A percentile compares a stretch with the other conserved stretches of the same genome.
Evolutionary conservation across 92 coral and sea anemone species (phyloP).

Genomic region (Epizoanthus ramosus): DNA sequence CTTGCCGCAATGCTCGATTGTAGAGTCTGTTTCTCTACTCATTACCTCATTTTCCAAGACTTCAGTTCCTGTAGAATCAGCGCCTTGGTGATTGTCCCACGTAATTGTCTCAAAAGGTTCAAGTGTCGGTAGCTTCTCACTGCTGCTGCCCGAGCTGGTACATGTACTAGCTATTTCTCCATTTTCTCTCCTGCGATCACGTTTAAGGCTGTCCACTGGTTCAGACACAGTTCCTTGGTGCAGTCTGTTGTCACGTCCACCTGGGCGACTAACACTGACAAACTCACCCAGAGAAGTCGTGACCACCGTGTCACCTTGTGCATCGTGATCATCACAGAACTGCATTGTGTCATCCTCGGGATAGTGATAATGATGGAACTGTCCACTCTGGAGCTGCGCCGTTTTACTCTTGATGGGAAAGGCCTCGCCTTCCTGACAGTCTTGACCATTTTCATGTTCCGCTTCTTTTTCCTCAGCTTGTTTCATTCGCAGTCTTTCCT

Average conservation of each 20-base stretch:
- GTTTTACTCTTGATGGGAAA: conserved; percentile 32
- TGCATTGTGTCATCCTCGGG: background rate
- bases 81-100: background rate
- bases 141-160: background rate
- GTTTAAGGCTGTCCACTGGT: background rate
- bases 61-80: background rate
- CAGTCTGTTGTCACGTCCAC: background rate
- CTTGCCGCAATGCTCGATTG: background rate
- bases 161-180: background rate
- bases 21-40: background rate
- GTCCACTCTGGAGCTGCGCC: conserved; percentile 16
- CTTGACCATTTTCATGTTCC: background rate
- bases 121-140: background rate
- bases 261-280: background rate
- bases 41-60: background rate
- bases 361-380: conserved; percentile 13
- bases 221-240: background rate
- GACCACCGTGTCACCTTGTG: background rate
- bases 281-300: conserved; percentile 14
- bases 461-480: background rate
- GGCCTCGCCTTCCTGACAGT: conserved; percentile 24
- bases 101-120: background rate
- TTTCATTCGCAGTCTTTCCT: conserved; percentile 9
- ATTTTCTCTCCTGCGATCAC: background rate
- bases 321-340: conserved; percentile 19